phyloP scores from a whole-genome alignment of 2,797 vertebrate genomes.

The Phoxinus dragarum region DNA sequence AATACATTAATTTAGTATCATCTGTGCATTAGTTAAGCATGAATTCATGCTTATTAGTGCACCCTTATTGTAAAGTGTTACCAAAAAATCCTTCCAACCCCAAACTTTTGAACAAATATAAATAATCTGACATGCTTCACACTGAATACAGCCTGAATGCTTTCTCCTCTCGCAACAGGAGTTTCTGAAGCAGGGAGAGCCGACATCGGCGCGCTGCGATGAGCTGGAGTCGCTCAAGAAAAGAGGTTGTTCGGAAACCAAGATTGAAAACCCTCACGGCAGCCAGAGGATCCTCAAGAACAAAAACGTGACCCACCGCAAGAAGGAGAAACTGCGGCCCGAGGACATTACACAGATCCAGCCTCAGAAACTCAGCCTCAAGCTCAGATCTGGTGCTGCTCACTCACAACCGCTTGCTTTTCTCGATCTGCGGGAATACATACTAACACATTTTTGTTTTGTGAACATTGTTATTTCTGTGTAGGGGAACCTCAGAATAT shows the following conservation, averaged over 20 bases:
- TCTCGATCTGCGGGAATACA: not conserved
- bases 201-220: slow-evolving; percentile 94
- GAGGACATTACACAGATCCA: slow-evolving; percentile 97
- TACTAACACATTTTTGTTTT: not conserved
- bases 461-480: slow-evolving; percentile 20
- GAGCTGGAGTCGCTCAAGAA: slow-evolving; percentile 88
- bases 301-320: slow-evolving; percentile 87
- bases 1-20: too few relatives aligned
- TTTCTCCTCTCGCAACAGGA: slow-evolving; percentile 69
- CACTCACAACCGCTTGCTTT: too few relatives aligned
- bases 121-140: not conserved
- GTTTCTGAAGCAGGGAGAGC: slow-evolving; percentile 89
- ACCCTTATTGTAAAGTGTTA: too few relatives aligned
- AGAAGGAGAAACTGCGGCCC: slow-evolving; percentile 81
- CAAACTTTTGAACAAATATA: not conserved
- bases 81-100: not conserved
- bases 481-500: slow-evolving; percentile 93
- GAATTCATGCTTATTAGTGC: too few relatives aligned
- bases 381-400: slow-evolving; percentile 87
- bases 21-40: too few relatives aligned
- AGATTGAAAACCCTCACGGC: slow-evolving; percentile 90
- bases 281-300: slow-evolving; percentile 72
- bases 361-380: slow-evolving; percentile 89
- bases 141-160: not conserved
- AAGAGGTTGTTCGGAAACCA: slow-evolving; percentile 78